Base-by-base conservation (phyloP, 1,140 invertebrate species). In the Drosophila arawakana region DNA sequence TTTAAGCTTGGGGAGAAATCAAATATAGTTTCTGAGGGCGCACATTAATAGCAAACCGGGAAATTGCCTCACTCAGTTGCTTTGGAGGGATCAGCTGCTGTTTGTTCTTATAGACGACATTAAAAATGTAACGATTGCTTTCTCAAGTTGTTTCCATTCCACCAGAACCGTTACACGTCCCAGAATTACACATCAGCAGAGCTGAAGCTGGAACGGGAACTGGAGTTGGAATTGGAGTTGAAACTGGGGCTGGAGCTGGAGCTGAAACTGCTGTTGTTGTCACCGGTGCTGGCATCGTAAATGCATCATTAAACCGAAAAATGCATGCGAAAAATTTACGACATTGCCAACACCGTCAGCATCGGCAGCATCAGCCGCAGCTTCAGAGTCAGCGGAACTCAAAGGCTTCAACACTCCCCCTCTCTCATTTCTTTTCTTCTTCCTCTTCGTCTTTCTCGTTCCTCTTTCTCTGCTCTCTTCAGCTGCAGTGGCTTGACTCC, bases 281-380 rank as follows among this genome's bases (percentile, higher is more conserved):
- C 78, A 82, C 80, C 82, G 84, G 76, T 88, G 83, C 61, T 83
- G 58, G 83, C 80, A 88, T 91, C 88, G 88, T 91, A 91, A 91
- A 91, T 91, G 89, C 89, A 91, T 91, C 89, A 91, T 91, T 91
- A 91, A 91, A 91, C 83, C 81, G 76, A 91, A 90, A 91, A 91
- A 91, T 89, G 89, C 89, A 91, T 89, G 89, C 89, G 81, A 88
- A 88, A 81, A 91, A 84, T 91, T 91, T 91, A 91, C 89, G 89
- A 91, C 86, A 76, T 75, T 80, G 70, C 85, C 78, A 82, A 90
- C 85, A 85, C 85, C 81, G 73, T 75, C 67, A 13, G 34, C 50
- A 5, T 30, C 6, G 25, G 0, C 25, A 30, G 25, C 25, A 30
- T 30, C 25, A 30, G 25, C 25, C 3, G 25, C 25, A 30, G 25